Evolutionary conservation across 2,113 vertebrate genomes (phyloP), one percentile per base, ranked within the genome.

Genomic region (Amazona guildingii): DNA sequence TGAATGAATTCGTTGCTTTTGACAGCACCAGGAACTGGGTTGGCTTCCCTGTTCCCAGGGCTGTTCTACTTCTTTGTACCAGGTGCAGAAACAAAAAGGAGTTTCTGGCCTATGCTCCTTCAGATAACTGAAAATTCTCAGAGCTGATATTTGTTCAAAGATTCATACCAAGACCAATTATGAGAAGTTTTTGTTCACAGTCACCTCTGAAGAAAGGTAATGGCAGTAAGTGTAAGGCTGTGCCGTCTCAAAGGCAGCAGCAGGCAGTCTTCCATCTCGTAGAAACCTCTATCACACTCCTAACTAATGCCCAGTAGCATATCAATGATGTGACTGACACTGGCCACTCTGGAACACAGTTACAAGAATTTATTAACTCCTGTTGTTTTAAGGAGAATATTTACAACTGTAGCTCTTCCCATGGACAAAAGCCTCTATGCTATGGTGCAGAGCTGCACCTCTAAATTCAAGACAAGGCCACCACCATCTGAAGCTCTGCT

Each of bases 31-130:
- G 85, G 46, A 90, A 88, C 37, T 6, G 46, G 9, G 43, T 6
- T 86, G 63, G 33, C 5, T 19, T 57, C 67, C 64, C 39, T 81
- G 67, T 74, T 95, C 82, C 82, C 82, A 70, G n/a, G 31, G 59
- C 67, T 44, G 75, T 54, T 86, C 37, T 41, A 20, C 10, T 41
- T 70, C 70, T 82, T 64, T 69, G 49, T 54, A 78, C n/a, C 67
- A 92, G 81, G 89, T 86, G 46, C 59, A 75, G 63, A 80, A 95
- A 91, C 37, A 84, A 79, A 85, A 15, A 23, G 46, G 43, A 86
- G 46, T 51, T 88, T 91, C 82, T 93, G 67, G 78, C 12, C 25
- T 46, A 16, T 0, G 0, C 61, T 92, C 90, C 59, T 69, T 88
- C 54, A 74, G 59, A 33, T 28, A 92, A 80, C 37, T 70, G 59